Base-by-base conservation (phyloP, 1,140 invertebrate species). In the Acyrthosiphon pisum region DNA sequence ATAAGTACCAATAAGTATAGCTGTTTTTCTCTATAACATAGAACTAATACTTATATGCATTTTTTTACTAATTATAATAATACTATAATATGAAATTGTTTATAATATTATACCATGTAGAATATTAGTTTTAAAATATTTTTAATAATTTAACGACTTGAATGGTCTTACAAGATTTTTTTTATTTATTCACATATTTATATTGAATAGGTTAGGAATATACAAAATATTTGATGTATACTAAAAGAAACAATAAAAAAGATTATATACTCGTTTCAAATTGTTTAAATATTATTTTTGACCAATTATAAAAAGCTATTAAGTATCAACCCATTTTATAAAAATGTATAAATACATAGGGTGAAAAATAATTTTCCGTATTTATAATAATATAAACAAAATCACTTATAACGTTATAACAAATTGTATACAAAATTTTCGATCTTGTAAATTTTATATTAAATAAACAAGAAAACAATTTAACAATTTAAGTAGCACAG, bases 371-470 rank as follows among this genome's bases (percentile, higher is more conserved):
- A 76, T 76, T 76, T 76, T 76, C 60, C n/a, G 14, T 76, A 83
- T 37, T 84, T 84, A 84, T 83, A 83, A 83, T 37, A n/a, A n/a
- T n/a, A n/a, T n/a, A 44, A 41, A 84, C 37, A 84, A 84, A 84
- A 41, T 44, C 23, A 84, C 35, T 37, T 84, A 41, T 9, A 83
- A 48, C 2, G 35, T 37, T 84, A 41, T 23, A 83, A 48, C 6
- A 88, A 88, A 35, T 9, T 50, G 11, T 88, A 44, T 35, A 46
- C 20, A 46, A 88, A 46, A 88, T 88, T 35, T 20, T 88, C 30
- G 20, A 88, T 86, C 37, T 86, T 46, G 84, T 26, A 30, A 86
- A 50, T 88, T 83, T 20, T 48, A 88, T 88, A 48, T 50, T 48
- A n/a, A 88, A 50, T 87, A 23, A 88, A 50, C n/a, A 48, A 48